Conservation (phyloP, 2,888 invertebrate genomes). For the Catocala nupta region DNA sequence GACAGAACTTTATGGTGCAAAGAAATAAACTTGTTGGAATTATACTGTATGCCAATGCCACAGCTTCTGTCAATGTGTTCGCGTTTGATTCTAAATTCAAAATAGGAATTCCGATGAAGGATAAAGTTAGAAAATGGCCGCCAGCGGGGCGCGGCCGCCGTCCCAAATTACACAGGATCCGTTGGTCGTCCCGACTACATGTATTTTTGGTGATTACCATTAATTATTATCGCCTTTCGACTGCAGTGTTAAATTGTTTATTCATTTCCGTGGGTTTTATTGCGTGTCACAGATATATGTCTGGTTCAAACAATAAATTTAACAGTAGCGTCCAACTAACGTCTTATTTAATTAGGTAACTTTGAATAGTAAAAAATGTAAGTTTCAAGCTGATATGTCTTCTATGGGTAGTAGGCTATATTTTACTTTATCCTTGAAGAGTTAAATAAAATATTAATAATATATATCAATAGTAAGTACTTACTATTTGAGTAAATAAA, state of each 20-base stretch:
- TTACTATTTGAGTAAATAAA: no score
- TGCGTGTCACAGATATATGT: constrained; percentile 35
- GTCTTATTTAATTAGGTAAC: constrained; percentile 26
- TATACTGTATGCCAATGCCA: background rate
- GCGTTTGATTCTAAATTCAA: constrained; percentile 46
- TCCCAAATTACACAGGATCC: constrained; percentile 68
- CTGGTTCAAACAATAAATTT: constrained; percentile 28
- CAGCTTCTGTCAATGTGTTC: constrained; percentile 26
- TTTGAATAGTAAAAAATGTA: no score
- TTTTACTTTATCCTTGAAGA: no score
- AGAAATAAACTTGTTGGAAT: background rate
- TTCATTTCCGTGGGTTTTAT: constrained; percentile 39
- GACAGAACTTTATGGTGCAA: background rate
- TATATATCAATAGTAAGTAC: no score
- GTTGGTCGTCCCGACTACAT: constrained; percentile 66
- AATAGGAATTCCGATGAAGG: constrained; percentile 56
- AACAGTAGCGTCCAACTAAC: constrained; percentile 12
- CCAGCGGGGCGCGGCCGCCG: constrained; percentile 55
- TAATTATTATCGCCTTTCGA: constrained; percentile 39
- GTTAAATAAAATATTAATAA: no score
- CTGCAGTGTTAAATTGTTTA: constrained; percentile 42
- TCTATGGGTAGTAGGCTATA: no score
- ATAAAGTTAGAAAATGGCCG: constrained; percentile 69
- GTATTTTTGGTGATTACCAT: constrained; percentile 67
- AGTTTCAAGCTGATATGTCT: no score